Evolutionary conservation across 1,140 invertebrate genomes (phyloP), one percentile per base, ranked within the genome.

Genomic region (Drosophila lini): DNA sequence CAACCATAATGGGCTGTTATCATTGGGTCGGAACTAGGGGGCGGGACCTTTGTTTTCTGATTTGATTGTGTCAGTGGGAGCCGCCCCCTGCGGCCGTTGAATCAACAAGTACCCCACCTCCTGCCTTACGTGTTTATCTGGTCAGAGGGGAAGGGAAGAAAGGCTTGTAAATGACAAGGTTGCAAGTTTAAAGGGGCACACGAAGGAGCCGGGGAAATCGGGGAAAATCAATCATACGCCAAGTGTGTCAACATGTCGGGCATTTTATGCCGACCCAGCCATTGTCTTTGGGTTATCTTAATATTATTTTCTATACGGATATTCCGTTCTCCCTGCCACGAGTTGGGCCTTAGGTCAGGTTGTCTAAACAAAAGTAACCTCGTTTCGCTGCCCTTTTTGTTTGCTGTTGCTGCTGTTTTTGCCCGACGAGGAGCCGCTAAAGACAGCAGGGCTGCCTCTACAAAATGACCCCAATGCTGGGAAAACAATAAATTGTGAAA

Each of bases 321-420:
- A 42, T 57, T 58, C 34, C 50, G 31, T 52, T 28, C 67, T 19
- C 15, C 31, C 57, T 63, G 62, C 61, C 67, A 52, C 48, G 44
- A 63, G 68, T 58, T 63, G 60, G 74, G 59, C 68, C 48, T 64
- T 50, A 53, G 76, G 65, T 58, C 71, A 83, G 80, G 80, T 61
- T 83, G 76, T 88, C 83, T 83, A 88, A 88, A 88, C 84, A 88
- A 67, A 88, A 50, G 53, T 83, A 88, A 88, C 83, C 83, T 89
- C 80, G 82, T 77, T 88, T 89, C 22, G n/a, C 31, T 71, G 42
- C 28, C 36, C 42, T 16, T 59, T 47, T 71, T 69, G 52, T 67
- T 69, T 67, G 65, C 65, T 53, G 38, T 67, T 53, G 47, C 48
- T 68, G 62, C 44, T 22, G 8, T 52, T 67, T 67, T 67, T 36